These are phyloP conservation scores for Cryptosula pallasiana DNA, from an alignment of 2,888 invertebrate species.

Conservation along the genomic window DNA sequence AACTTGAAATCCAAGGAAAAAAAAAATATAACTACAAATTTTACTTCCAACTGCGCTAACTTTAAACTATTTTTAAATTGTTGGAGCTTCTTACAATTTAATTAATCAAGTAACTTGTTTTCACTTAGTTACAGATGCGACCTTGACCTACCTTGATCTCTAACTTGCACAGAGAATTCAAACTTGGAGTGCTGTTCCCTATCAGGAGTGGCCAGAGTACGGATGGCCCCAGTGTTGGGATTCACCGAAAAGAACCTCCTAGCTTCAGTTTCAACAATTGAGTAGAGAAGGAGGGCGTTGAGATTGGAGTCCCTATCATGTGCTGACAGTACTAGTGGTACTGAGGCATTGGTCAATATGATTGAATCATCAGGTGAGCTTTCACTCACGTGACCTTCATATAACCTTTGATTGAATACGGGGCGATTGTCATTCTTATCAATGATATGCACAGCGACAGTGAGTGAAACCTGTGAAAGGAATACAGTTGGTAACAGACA, in stretches of 20 bases:
- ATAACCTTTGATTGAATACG: background rate
- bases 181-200: slow-evolving; percentile 67
- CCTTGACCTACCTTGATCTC: slow-evolving; percentile 32
- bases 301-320: slow-evolving; percentile 79
- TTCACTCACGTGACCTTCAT: slow-evolving; percentile 11
- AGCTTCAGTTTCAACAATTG: slow-evolving; percentile 74
- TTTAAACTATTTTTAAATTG: no score
- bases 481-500: no score
- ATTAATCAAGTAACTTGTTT: no score
- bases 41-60: no score
- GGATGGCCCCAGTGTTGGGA: slow-evolving; percentile 66
- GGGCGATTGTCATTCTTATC: slow-evolving; percentile 66
- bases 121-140: background rate
- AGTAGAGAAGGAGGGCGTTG: slow-evolving; percentile 77
- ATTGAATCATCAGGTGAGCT: slow-evolving; percentile 62
- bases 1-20: background rate
- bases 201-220: slow-evolving; percentile 71
- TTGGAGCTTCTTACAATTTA: no score
- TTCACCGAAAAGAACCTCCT: slow-evolving; percentile 38
- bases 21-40: background rate
- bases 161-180: slow-evolving; percentile 71
- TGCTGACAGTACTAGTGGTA: slow-evolving; percentile 77
- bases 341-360: slow-evolving; percentile 61
- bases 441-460: slow-evolving; percentile 74
- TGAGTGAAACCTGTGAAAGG: slow-evolving; percentile 33